Evolutionary conservation across 2,888 invertebrate species (phyloP).

Genomic region (Ophonus ardosiacus): DNA sequence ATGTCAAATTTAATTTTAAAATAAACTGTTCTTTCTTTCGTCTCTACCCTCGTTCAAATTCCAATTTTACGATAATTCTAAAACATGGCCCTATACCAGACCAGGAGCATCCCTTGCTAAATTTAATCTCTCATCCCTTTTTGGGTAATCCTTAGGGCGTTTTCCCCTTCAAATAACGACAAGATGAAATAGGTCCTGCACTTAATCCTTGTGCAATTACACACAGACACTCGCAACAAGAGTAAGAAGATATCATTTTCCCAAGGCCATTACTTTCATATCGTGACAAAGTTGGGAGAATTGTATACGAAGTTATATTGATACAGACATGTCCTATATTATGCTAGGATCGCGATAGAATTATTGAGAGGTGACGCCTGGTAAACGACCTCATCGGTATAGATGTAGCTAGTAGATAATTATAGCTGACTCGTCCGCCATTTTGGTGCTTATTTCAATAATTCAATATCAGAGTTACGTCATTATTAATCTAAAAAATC

Average conservation of each 20-base stretch:
- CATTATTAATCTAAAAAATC: too few species aligned
- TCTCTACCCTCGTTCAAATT: neutral
- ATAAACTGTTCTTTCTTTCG: neutral
- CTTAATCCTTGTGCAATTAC: conserved; percentile 33
- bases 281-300: too few species aligned
- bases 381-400: too few species aligned
- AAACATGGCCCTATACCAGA: neutral
- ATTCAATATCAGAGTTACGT: too few species aligned
- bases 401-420: too few species aligned
- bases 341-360: too few species aligned
- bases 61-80: conserved; percentile 28
- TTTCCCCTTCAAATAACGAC: neutral
- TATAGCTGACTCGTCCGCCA: too few species aligned
- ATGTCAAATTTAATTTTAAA: neutral
- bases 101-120: neutral
- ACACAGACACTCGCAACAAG: neutral
- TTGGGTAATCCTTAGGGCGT: conserved; percentile 1
- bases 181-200: neutral
- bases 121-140: conserved; percentile 7
- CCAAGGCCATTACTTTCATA: neutral
- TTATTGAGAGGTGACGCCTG: too few species aligned
- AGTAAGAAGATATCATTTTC: neutral
- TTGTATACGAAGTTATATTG: too few species aligned
- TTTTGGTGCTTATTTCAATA: too few species aligned
- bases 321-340: too few species aligned